Evolutionary conservation across 2,888 invertebrate species (phyloP), one percentile per base, ranked within the genome.

Genomic region (Danaus chrysippus): DNA sequence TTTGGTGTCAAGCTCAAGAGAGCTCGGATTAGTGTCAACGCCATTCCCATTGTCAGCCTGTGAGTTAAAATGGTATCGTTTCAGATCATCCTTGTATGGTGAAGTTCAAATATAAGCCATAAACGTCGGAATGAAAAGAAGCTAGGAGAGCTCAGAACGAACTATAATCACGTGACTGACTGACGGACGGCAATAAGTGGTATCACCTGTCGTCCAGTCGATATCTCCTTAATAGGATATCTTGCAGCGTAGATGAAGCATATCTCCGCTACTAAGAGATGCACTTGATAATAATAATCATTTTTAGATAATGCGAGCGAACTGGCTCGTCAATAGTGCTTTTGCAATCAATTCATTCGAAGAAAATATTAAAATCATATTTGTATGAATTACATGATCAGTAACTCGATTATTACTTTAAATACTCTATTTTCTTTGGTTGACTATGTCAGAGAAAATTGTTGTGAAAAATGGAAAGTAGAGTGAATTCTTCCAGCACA

Each of bases 401-500:
- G 12, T 3, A 11, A 43, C 43, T 34, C 1, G 6, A 34, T 34
- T 34, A 34, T 34, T 5, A 34, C 6, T 1, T 34, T 34, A 34
- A 34, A 34, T 6, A 34, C 23, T 6, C 6, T 34, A 34, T 78
- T 81, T 80, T 78, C 76, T 81, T 77, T 77, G 75, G 73, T 78
- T 77, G 81, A 78, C 77, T 76, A 73, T 75, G 77, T 81, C 76
- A 73, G 80, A 87, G 82, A 83, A 86, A 87, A 88, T 84, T 77
- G 79, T 81, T 77, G 80, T 82, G 87, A 85, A 89, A 89, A 90
- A 89, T 88, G 86, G 88, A 90, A 90, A 90, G 89, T 89, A 88
- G 85, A 86, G 83, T 87, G 77, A 83, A 86, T 87, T 86, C 78
- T 86, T 84, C 82, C 83, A 84, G 83, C 76, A 78, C 83, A 85